Percentiles rank a stretch among this genome's conserved stretches.
Evolutionary conservation across 1,140 invertebrate genomes (phyloP).

Genomic region (Sycophila sp.): DNA sequence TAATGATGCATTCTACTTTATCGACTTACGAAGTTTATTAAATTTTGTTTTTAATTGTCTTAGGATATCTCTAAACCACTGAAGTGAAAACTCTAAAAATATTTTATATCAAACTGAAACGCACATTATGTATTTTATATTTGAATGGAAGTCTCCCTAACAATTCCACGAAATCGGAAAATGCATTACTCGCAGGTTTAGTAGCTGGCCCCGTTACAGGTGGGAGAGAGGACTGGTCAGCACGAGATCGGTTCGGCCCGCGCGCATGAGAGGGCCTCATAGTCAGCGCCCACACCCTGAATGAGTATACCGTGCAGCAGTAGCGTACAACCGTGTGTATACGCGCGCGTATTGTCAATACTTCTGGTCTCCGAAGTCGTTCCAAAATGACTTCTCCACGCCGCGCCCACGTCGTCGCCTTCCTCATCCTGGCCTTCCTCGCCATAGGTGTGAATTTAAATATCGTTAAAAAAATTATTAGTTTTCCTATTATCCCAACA

Average conservation of each 20-base stretch:
- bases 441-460: slow-evolving; percentile 7
- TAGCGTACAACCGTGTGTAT: background rate
- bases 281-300: slow-evolving; percentile 24
- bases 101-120: too few species aligned
- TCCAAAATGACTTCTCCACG: background rate
- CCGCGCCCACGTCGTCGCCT: background rate
- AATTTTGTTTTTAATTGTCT: too few species aligned
- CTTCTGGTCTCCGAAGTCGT: background rate
- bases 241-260: background rate
- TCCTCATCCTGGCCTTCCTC: background rate
- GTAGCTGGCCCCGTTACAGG: too few species aligned
- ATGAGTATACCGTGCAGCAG: background rate
- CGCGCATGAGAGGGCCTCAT: slow-evolving; percentile 26
- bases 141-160: too few species aligned
- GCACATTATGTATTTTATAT: too few species aligned
- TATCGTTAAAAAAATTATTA: background rate
- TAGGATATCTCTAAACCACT: too few species aligned
- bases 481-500: background rate
- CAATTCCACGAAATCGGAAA: too few species aligned
- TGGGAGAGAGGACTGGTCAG: background rate
- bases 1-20: too few species aligned
- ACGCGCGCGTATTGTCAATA: background rate
- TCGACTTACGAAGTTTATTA: too few species aligned
- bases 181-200: too few species aligned
- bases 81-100: too few species aligned